Evolutionary conservation across 2,888 invertebrate species (phyloP), one percentile per base, ranked within the genome.

Genomic region (Macrophya alboannulata): DNA sequence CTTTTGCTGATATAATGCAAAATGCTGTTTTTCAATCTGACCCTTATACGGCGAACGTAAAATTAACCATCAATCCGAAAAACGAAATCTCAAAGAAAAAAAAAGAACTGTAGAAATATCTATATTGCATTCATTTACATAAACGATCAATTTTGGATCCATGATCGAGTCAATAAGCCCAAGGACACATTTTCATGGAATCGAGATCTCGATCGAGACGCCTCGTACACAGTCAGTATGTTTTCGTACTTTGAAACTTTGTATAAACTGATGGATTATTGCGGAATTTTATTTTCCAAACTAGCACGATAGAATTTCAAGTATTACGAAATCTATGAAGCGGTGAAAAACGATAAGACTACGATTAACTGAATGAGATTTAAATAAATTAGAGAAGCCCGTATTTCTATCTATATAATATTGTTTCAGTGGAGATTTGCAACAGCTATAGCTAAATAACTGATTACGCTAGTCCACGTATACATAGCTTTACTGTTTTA

Each of bases 401-500:
- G 55, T 55, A 55, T 5, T n/a, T n/a, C n/a, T 55, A 5, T 55
- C n/a, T n/a, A 62, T n/a, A 62, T 25, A 12, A 25, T 62, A 62
- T 62, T 25, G 21, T 25, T 68, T 31, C 37, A 37, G 12, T 37
- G 37, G 31, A 17, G 12, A 68, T 15, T 17, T 17, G 31, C 15
- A 37, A 17, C 68, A 68, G 12, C 5, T 31, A 68, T 68, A 37
- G 37, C 6, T 12, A 12, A 17, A 37, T 68, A 17, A 15, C 12
- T 37, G 17, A 68, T 37, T 31, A 37, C 6, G 12, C 15, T 5
- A 68, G 1, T 37, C 0, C 6, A 55, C 37, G 37, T 68, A 37
- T 37, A 68, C 37, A 68, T 25, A 17, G 68, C n/a, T n/a, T 37
- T 68, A 77, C 15, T 77, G 21, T 77, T 77, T 31, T 17, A 77